Percentiles rank a stretch among this genome's conserved stretches.
These are phyloP conservation scores for Delichon dasypus DNA, from an alignment of 2,797 vertebrate genomes.

Conservation along the genomic window DNA sequence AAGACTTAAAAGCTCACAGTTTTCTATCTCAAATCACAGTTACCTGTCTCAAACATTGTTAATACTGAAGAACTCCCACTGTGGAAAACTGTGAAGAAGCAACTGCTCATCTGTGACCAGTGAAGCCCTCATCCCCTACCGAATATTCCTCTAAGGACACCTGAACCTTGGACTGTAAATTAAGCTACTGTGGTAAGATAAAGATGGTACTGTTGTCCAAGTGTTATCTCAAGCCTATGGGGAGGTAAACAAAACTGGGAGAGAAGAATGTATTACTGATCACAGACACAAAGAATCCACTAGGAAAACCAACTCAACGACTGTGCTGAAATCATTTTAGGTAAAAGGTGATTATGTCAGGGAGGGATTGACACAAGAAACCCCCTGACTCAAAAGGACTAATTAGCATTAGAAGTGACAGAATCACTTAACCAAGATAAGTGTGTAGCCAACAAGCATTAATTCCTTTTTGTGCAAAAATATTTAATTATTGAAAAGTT, in stretches of 20 bases:
- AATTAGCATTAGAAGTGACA: not conserved
- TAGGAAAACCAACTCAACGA: not conserved
- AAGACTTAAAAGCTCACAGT: not conserved
- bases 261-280: not conserved
- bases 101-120: not conserved
- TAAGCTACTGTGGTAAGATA: not conserved
- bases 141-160: not conserved
- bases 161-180: not conserved
- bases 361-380: not conserved
- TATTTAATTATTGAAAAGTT: not conserved
- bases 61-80: not conserved
- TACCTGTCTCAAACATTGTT: not conserved
- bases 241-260: not conserved
- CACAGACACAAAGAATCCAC: not conserved
- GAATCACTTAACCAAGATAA: not conserved
- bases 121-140: fast-evolving
- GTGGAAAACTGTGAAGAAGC: not conserved
- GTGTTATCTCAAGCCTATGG: not conserved
- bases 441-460: not conserved
- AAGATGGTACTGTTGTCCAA: not conserved
- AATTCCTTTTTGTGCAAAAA: not conserved
- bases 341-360: not conserved
- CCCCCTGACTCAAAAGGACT: not conserved
- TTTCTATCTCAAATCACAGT: not conserved
- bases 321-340: not conserved